Evolutionary conservation across 1,140 invertebrate species (phyloP).

Genomic region (honey bee (Apis mellifera)): Amel_HAv3.1 CM009944.2:6177001-6177500

Average conservation of each 20-base stretch:
- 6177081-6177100: neutral
- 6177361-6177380: too few relatives aligned
- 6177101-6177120: slow-evolving; percentile 8
- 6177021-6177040: too few relatives aligned
- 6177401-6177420: slow-evolving; percentile 63
- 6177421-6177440: slow-evolving; percentile 55
- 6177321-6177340: too few relatives aligned
- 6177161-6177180: neutral
- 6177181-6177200: neutral
- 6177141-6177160: neutral
- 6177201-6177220: neutral
- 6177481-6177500: slow-evolving; percentile 70
- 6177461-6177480: slow-evolving; percentile 65
- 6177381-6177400: neutral
- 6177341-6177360: too few relatives aligned
- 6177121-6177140: neutral
- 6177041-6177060: too few relatives aligned
- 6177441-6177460: slow-evolving; percentile 65
- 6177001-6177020: too few relatives aligned
- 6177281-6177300: too few relatives aligned
- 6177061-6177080: neutral
- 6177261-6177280: neutral
- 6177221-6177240: neutral
- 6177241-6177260: neutral
- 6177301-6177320: too few relatives aligned